phyloP scores from a whole-genome alignment of 2,113 vertebrate genomes.

The Dicentrarchus labrax region DNA sequence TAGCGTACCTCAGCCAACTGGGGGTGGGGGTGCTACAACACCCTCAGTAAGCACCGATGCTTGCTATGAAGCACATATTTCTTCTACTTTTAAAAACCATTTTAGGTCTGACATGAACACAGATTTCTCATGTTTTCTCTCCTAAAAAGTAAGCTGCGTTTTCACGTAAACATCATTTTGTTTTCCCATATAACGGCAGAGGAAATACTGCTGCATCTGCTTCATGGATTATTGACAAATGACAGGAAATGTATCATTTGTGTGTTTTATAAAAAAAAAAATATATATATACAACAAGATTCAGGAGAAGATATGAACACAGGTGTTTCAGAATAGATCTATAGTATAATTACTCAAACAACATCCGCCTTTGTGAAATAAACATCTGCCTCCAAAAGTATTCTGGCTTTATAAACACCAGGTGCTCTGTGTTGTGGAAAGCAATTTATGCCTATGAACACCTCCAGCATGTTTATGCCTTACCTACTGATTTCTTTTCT shows the following conservation, averaged over 20 bases:
- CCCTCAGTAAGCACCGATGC: background rate
- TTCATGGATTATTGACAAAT: conserved; percentile 9
- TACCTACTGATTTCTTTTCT: conserved; percentile 38
- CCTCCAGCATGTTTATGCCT: background rate
- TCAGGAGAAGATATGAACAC: conserved; percentile 7
- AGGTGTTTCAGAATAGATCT: conserved; percentile 26
- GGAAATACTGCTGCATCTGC: conserved; percentile 13
- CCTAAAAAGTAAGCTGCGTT: background rate
- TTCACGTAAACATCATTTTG: conserved; percentile 4
- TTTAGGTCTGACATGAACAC: background rate
- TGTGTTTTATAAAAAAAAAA: background rate
- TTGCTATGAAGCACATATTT: background rate
- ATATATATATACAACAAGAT: background rate
- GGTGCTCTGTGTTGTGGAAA: conserved; percentile 25
- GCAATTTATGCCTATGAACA: conserved; percentile 26
- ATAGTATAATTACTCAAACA: conserved; percentile 46
- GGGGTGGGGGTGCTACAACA: background rate
- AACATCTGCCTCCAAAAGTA: conserved; percentile 40
- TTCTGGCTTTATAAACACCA: conserved; percentile 31
- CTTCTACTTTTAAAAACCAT: background rate
- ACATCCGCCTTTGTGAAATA: conserved; percentile 23
- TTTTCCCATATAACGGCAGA: background rate
- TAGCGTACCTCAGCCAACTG: background rate
- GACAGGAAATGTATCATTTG: conserved; percentile 2
- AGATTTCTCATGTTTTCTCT: background rate